Conservation (phyloP, 2,113 vertebrate genomes). For the Perognathus longimembris region DNA sequence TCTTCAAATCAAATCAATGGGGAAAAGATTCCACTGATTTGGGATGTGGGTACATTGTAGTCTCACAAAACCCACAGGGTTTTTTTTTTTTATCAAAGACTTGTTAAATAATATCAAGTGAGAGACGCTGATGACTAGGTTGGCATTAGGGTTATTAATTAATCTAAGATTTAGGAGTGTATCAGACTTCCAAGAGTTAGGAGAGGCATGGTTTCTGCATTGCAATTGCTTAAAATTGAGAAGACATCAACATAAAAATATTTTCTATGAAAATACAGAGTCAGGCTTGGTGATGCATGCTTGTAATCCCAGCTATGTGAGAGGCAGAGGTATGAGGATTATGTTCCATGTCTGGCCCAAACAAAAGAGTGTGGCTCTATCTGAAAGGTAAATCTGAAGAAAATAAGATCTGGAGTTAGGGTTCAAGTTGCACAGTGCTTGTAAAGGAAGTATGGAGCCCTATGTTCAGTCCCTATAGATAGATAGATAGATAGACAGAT, state of each 20-base stretch:
- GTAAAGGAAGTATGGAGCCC: too few species aligned
- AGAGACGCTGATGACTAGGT: not conserved
- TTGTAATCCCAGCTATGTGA: too few species aligned
- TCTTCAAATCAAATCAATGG: constrained; percentile 17
- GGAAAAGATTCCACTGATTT: not conserved
- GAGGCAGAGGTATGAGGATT: too few species aligned
- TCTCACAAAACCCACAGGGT: not conserved
- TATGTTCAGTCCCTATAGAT: too few species aligned
- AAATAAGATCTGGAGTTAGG: too few species aligned
- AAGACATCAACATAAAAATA: not conserved
- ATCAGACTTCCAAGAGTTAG: not conserved
- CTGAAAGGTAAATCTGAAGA: too few species aligned
- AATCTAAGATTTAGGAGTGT: not conserved
- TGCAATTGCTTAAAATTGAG: not conserved
- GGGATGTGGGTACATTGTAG: not conserved
- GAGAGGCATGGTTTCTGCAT: not conserved
- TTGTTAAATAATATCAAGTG: not conserved
- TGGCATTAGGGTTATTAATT: not conserved
- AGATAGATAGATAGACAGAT: too few species aligned
- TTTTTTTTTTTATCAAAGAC: not conserved
- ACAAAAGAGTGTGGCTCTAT: too few species aligned
- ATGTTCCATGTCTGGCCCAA: too few species aligned
- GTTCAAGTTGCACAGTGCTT: too few species aligned
- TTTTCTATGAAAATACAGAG: not conserved
- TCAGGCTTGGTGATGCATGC: too few species aligned